These are phyloP conservation scores for Micronisus gabar DNA, from an alignment of 2,113 vertebrate genomes.

Conservation along the genomic window DNA sequence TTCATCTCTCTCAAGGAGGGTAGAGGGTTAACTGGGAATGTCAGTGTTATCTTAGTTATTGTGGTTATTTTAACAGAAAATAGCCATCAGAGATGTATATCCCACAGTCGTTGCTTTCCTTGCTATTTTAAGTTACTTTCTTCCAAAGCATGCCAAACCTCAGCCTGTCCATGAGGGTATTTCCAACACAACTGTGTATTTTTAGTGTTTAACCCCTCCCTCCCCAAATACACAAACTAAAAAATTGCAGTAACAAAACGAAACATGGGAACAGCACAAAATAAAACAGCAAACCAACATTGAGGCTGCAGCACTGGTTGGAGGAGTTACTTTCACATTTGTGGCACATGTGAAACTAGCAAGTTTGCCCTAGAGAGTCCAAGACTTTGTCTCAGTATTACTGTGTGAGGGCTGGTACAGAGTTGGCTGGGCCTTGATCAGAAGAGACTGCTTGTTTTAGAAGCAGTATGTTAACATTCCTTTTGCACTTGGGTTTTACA, in stretches of 20 bases:
- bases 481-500: background rate
- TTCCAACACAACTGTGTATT: background rate
- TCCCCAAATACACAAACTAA: background rate
- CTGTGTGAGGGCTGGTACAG: background rate
- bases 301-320: background rate
- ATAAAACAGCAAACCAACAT: background rate
- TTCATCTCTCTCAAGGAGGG: background rate
- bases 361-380: background rate
- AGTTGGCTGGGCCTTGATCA: background rate
- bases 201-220: background rate
- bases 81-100: background rate
- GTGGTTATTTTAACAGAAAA: slow-evolving; percentile 2
- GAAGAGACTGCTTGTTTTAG: background rate
- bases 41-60: background rate
- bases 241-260: background rate
- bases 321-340: background rate
- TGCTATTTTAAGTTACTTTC: slow-evolving; percentile 29
- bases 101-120: background rate
- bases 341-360: background rate
- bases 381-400: background rate
- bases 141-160: slow-evolving; percentile 9
- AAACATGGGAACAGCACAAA: background rate
- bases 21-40: background rate
- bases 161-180: background rate
- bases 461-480: background rate